These are phyloP conservation scores for Poecilia picta DNA, from an alignment of 2,797 vertebrate species.

Conservation along the genomic window DNA sequence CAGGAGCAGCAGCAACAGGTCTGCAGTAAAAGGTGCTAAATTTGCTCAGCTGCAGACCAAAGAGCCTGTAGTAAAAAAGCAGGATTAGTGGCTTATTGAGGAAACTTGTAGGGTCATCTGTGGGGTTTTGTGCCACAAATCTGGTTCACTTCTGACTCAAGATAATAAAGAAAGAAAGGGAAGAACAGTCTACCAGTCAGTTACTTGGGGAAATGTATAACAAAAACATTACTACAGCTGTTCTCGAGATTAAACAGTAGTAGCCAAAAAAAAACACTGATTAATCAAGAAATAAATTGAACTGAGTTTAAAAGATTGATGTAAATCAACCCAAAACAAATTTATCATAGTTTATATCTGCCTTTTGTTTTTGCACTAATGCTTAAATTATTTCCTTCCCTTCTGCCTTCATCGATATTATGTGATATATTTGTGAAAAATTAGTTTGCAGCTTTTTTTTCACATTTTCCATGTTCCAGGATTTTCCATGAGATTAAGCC, in stretches of 20 bases:
- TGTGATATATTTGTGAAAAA: background rate
- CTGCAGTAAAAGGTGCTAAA: conserved; percentile 4
- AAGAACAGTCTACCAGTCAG: background rate
- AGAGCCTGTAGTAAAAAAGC: background rate
- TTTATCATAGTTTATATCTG: background rate
- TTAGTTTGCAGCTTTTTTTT: background rate
- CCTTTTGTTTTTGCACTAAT: background rate
- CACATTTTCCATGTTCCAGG: background rate
- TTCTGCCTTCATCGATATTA: background rate
- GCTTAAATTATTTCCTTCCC: background rate
- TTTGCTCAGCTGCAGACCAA: background rate
- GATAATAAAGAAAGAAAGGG: background rate
- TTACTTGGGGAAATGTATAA: background rate
- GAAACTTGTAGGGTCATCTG: conserved; percentile 1
- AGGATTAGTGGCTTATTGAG: background rate
- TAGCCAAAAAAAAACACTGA: background rate
- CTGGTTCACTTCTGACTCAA: background rate
- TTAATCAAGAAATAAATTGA: background rate
- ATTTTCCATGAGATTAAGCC: background rate
- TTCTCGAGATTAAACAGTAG: background rate
- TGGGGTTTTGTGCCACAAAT: conserved; percentile 1
- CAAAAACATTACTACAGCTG: background rate
- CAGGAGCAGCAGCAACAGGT: background rate
- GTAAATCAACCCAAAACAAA: too few species aligned
- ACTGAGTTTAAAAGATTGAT: background rate